phyloP scores from a whole-genome alignment of 2,888 invertebrate species.

The Mythimna lalbum region DNA sequence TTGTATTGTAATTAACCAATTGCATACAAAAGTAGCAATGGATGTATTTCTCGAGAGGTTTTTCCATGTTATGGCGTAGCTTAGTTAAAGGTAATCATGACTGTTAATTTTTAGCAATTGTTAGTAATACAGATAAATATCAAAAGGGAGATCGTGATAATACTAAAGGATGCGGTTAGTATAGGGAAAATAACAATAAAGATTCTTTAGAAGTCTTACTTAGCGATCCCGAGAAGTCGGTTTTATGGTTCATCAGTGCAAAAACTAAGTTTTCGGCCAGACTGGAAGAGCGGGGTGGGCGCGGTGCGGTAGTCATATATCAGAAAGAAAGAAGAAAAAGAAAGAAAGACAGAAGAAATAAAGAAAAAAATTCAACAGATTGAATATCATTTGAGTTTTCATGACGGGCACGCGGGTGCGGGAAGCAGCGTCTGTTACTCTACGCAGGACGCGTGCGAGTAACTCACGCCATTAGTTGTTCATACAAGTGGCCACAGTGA shows the following conservation, averaged over 20 bases:
- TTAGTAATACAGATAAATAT: conserved; percentile 9
- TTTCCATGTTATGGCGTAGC: conserved; percentile 12
- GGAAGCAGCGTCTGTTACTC: too few species aligned
- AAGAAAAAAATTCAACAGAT: too few species aligned
- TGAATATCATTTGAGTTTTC: too few species aligned
- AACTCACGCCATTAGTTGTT: too few species aligned
- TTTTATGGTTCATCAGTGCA: neutral
- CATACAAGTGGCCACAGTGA: too few species aligned
- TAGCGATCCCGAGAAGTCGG: conserved; percentile 9
- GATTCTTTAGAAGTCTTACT: conserved; percentile 19
- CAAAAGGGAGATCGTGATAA: conserved; percentile 35
- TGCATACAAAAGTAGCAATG: neutral
- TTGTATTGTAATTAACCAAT: neutral
- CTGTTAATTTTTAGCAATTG: conserved; percentile 22
- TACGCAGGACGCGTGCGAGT: too few species aligned
- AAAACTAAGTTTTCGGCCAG: too few species aligned
- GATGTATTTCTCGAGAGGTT: neutral
- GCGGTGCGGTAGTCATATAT: too few species aligned
- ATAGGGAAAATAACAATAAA: conserved; percentile 33
- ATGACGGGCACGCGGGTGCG: too few species aligned
- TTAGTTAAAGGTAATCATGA: conserved; percentile 37
- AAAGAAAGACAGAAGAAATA: too few species aligned
- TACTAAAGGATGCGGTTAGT: conserved; percentile 43
- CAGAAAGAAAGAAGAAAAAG: too few species aligned
- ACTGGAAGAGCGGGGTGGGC: too few species aligned